Conservation (phyloP, 2,113 vertebrate species). For the Columba livia region DNA sequence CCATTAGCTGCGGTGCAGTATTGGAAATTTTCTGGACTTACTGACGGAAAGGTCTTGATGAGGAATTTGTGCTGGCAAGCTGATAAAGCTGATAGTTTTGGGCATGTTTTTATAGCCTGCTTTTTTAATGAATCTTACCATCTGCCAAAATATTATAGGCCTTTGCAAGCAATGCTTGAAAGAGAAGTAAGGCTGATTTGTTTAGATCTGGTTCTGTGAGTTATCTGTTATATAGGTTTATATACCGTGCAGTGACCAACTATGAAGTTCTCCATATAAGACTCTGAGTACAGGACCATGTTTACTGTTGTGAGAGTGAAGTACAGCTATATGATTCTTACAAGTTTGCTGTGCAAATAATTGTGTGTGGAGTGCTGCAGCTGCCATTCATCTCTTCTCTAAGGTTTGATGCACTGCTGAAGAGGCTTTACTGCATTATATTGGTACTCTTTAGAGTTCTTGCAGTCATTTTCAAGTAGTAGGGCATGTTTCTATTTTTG, state of each 20-base stretch:
- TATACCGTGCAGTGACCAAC: neutral
- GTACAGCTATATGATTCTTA: neutral
- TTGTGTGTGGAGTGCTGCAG: neutral
- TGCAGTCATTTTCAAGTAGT: neutral
- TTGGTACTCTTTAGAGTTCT: neutral
- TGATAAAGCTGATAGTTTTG: neutral
- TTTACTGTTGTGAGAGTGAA: neutral
- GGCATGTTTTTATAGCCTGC: neutral
- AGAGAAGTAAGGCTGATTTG: neutral
- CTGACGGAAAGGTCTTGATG: neutral
- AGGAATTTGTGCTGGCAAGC: neutral
- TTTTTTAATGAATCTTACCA: neutral
- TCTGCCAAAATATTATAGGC: neutral
- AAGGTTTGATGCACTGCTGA: neutral
- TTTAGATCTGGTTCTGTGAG: neutral
- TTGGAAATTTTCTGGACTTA: neutral
- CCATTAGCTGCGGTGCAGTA: neutral
- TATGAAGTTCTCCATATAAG: neutral
- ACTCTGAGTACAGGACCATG: neutral
- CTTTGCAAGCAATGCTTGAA: neutral
- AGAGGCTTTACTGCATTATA: neutral
- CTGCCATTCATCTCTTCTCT: neutral
- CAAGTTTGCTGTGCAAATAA: neutral
- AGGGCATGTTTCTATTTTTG: neutral
- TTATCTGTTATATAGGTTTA: neutral